Conservation (phyloP, 2,113 vertebrate species). For the Canis aureus region DNA sequence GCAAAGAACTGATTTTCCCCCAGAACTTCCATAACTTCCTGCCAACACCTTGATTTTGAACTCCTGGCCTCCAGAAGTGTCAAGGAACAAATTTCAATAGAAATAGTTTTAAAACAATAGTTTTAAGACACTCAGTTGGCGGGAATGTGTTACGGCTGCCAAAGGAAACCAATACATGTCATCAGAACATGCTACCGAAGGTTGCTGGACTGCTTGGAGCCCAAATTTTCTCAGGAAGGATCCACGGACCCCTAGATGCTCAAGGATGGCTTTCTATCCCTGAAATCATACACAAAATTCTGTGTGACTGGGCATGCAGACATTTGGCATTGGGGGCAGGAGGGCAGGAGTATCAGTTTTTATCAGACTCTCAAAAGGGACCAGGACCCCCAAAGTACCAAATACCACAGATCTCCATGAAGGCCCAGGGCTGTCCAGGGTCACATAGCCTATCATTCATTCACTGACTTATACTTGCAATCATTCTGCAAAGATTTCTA, state of each 20-base stretch:
- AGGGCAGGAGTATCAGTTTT: too few species aligned
- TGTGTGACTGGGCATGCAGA: background rate
- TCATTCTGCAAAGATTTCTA: background rate
- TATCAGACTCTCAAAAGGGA: background rate
- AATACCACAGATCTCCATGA: background rate
- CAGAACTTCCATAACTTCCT: background rate
- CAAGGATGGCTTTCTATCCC: background rate
- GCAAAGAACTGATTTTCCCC: background rate
- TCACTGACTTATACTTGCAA: background rate
- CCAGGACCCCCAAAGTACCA: background rate
- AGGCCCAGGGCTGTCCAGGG: background rate
- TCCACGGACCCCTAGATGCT: background rate
- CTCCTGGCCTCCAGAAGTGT: background rate
- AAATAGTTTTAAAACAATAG: too few species aligned
- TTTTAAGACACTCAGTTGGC: background rate
- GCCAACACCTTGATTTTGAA: background rate
- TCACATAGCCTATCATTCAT: background rate
- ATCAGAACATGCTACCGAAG: background rate
- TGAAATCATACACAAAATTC: background rate
- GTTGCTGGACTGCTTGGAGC: background rate
- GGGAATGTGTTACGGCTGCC: background rate
- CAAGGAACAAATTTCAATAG: background rate
- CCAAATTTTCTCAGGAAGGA: background rate
- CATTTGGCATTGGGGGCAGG: background rate
- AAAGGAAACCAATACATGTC: background rate